Conservation (phyloP, 1,140 invertebrate genomes). For the Paralvinella palmiformis region DNA sequence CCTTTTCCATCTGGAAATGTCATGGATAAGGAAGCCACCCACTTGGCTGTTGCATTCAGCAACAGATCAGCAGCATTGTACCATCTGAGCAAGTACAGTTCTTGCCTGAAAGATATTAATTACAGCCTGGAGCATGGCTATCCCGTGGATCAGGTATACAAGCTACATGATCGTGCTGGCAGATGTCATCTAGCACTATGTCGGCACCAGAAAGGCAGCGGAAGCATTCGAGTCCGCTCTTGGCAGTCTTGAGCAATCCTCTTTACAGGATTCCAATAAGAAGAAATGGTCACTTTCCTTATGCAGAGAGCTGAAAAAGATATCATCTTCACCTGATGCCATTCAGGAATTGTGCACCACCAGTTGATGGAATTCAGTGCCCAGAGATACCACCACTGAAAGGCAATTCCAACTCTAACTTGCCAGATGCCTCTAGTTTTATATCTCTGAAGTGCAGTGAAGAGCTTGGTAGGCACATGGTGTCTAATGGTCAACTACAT, state of each 20-base stretch:
- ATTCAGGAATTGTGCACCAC: too few species aligned
- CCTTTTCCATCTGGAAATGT: too few species aligned
- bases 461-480: constrained; percentile 59
- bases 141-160: constrained; percentile 68
- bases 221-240: constrained; percentile 57
- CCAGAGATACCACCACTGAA: background rate
- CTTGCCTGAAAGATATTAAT: constrained; percentile 60
- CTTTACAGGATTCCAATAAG: too few species aligned
- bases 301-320: too few species aligned
- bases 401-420: background rate
- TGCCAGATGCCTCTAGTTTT: constrained; percentile 22
- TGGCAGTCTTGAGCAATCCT: constrained; percentile 59
- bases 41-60: constrained; percentile 69
- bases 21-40: too few species aligned
- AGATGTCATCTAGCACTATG: constrained; percentile 69
- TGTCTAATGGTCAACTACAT: constrained; percentile 66
- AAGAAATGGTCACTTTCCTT: too few species aligned
- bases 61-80: constrained; percentile 83
- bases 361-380: too few species aligned
- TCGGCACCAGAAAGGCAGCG: constrained; percentile 53
- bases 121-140: constrained; percentile 64
- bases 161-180: constrained; percentile 70
- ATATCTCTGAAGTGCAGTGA: constrained; percentile 32
- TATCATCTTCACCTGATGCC: too few species aligned
- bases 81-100: constrained; percentile 65